A percentile compares a stretch with the other conserved stretches of the same genome.
Evolutionary conservation across 2,113 vertebrate species (phyloP).

Genomic region (Vulpes lagopus): DNA sequence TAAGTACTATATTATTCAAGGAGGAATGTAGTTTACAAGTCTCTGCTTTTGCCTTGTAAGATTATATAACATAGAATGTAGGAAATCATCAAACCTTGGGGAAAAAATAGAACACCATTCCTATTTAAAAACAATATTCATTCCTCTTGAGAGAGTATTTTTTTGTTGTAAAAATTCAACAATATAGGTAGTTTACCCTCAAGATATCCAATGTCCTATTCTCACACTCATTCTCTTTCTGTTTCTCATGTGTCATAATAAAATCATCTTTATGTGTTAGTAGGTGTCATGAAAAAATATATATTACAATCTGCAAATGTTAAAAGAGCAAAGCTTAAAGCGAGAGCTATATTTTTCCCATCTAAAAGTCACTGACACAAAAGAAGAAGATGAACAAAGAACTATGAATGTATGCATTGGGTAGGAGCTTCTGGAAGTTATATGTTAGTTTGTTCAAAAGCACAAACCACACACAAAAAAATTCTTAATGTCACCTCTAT

Average conservation of each 20-base stretch:
- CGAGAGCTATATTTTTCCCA: neutral
- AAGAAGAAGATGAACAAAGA: slow-evolving; percentile 49
- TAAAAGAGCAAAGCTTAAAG: neutral
- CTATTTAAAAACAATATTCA: slow-evolving; percentile 19
- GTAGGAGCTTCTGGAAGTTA: neutral
- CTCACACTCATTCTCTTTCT: slow-evolving; percentile 24
- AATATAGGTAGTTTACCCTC: neutral
- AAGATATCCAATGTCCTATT: neutral
- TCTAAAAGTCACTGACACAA: neutral
- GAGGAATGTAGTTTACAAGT: slow-evolving; percentile 57
- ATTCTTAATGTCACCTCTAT: slow-evolving; percentile 45
- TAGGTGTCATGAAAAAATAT: neutral
- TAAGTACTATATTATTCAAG: neutral
- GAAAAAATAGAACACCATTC: neutral
- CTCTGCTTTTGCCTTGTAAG: neutral
- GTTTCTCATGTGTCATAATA: neutral
- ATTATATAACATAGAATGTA: neutral
- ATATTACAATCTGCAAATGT: slow-evolving; percentile 24
- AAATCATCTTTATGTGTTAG: slow-evolving; percentile 16
- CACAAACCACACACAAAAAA: neutral
- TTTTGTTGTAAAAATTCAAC: slow-evolving; percentile 26
- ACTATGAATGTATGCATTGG: neutral
- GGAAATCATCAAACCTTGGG: neutral
- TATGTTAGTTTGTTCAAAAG: slow-evolving; percentile 26
- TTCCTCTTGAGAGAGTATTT: neutral